Percentiles rank a stretch among this genome's conserved stretches.
Evolutionary conservation across 2,113 vertebrate species (phyloP).

Genomic region (Thunnus maccoyii): DNA sequence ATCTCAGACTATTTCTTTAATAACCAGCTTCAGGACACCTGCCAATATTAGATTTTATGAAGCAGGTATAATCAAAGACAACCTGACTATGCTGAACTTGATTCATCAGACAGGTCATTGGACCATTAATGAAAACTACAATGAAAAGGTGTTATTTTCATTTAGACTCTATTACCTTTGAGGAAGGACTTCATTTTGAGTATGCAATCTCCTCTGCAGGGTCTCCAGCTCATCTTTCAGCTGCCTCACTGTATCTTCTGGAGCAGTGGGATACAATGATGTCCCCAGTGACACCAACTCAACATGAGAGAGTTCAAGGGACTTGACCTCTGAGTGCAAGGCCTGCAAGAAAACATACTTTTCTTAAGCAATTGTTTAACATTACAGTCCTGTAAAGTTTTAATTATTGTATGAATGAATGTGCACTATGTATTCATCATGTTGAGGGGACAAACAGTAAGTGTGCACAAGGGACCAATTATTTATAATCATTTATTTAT

Average conservation of each 20-base stretch:
- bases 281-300: constrained; percentile 84
- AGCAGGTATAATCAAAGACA: neutral
- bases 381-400: too few species aligned
- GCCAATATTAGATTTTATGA: too few species aligned
- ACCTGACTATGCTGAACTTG: neutral
- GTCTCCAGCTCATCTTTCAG: constrained; percentile 85
- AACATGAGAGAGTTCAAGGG: constrained; percentile 79
- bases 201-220: constrained; percentile 85
- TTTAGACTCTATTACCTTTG: constrained; percentile 71
- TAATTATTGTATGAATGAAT: too few species aligned
- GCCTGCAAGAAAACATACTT: constrained; percentile 77
- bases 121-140: neutral
- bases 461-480: too few species aligned
- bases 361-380: neutral
- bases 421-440: neutral
- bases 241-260: constrained; percentile 80
- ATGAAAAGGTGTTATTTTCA: neutral
- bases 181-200: constrained; percentile 86
- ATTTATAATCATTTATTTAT: neutral
- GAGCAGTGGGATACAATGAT: constrained; percentile 84
- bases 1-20: too few species aligned
- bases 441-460: neutral
- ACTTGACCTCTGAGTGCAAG: constrained; percentile 84
- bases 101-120: neutral
- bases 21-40: too few species aligned